Percentiles rank a stretch among this genome's conserved stretches.
Conservation (phyloP, 2,888 invertebrate genomes). For the Pseudoips prasinana region DNA sequence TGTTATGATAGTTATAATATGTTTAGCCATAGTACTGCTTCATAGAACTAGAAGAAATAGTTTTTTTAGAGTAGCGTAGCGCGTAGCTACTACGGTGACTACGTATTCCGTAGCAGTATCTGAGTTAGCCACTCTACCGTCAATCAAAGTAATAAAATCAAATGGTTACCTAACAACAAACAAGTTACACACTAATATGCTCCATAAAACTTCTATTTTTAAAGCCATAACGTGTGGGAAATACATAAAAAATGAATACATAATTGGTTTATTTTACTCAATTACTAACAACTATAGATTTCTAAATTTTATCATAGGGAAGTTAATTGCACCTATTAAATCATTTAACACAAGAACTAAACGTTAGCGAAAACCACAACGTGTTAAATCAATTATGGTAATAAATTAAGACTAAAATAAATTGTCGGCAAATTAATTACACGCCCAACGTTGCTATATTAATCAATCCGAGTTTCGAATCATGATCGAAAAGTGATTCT, state of each 20-base stretch:
- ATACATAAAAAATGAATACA: conserved; percentile 13
- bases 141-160: too few species aligned
- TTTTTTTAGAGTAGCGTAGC: too few species aligned
- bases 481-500: conserved; percentile 25
- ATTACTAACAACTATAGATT: conserved; percentile 6
- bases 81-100: too few species aligned
- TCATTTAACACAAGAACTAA: conserved; percentile 22
- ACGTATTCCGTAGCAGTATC: too few species aligned
- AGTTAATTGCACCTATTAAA: conserved; percentile 28
- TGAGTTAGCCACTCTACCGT: too few species aligned
- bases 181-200: too few species aligned
- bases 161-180: too few species aligned
- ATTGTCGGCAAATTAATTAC: conserved; percentile 22
- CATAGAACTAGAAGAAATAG: too few species aligned
- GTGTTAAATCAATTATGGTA: conserved; percentile 34
- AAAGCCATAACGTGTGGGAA: conserved; percentile 15
- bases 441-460: conserved; percentile 18
- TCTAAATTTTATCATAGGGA: conserved; percentile 16
- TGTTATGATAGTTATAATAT: too few species aligned
- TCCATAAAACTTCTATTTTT: neutral
- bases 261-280: conserved; percentile 16
- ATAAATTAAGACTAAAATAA: conserved; percentile 30
- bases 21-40: too few species aligned
- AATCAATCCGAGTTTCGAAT: conserved; percentile 26
- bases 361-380: conserved; percentile 10